Evolutionary conservation across 2,113 vertebrate genomes (phyloP).

Genomic region (Meleagris gallopavo): DNA sequence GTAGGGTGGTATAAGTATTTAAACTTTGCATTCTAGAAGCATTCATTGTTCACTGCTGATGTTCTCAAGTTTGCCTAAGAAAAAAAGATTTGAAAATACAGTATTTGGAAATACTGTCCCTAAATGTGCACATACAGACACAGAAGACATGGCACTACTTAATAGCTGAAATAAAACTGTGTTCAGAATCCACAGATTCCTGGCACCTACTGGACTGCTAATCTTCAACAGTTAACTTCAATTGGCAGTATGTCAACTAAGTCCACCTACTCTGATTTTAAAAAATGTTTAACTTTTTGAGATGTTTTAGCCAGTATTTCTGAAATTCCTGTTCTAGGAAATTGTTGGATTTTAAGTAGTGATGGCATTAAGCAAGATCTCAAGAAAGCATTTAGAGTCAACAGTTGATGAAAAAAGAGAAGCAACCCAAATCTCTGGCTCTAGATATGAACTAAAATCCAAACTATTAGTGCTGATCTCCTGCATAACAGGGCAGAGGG

Average conservation of each 20-base stretch:
- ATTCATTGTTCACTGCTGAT: neutral
- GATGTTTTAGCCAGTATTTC: conserved; percentile 24
- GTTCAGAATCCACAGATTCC: neutral
- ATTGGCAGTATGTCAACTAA: conserved; percentile 21
- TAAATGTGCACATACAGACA: neutral
- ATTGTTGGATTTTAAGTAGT: neutral
- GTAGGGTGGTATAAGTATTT: neutral
- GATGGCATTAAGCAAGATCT: neutral
- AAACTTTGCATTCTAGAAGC: neutral
- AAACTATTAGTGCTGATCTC: neutral
- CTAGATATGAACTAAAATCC: neutral
- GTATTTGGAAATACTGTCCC: neutral
- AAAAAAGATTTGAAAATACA: neutral
- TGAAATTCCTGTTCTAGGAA: conserved; percentile 16
- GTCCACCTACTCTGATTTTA: conserved; percentile 32
- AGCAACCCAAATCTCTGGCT: neutral
- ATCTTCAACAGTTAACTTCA: neutral
- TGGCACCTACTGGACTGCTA: neutral
- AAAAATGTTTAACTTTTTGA: conserved; percentile 34
- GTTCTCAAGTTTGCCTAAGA: neutral
- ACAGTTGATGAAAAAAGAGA: neutral
- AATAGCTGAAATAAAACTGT: neutral
- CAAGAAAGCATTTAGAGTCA: neutral
- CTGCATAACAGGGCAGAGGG: too few species aligned
- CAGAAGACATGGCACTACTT: neutral